Evolutionary conservation across 2,113 vertebrate genomes (phyloP).

Genomic region (Tichodroma muraria): DNA sequence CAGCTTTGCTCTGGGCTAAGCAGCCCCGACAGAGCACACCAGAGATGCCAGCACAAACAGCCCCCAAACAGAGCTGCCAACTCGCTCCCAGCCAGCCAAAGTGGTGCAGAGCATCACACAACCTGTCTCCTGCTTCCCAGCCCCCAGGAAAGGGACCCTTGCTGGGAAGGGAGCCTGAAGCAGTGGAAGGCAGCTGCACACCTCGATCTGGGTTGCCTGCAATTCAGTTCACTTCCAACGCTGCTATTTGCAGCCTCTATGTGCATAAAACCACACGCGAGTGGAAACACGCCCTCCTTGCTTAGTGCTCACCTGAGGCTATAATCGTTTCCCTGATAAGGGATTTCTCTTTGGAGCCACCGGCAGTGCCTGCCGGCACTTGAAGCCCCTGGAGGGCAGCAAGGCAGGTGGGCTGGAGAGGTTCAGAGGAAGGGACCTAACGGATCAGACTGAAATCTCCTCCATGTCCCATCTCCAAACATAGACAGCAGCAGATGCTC

Average conservation of each 20-base stretch:
- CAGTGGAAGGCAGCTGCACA: neutral
- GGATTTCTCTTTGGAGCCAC: neutral
- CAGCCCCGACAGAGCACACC: neutral
- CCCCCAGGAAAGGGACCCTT: neutral
- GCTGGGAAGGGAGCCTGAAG: neutral
- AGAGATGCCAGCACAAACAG: constrained; percentile 32
- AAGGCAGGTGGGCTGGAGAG: neutral
- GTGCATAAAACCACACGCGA: neutral
- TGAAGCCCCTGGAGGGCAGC: neutral
- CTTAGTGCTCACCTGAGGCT: neutral
- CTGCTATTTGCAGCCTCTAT: neutral
- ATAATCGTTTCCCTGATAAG: neutral
- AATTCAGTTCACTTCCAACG: neutral
- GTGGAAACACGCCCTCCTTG: neutral
- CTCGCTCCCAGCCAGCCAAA: neutral
- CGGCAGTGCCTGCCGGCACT: neutral
- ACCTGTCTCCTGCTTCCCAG: neutral
- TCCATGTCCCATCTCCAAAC: constrained; percentile 23
- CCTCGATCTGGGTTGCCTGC: rapidly evolving
- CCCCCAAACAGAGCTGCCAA: neutral
- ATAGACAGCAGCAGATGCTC: constrained; percentile 46
- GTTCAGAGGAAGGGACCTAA: neutral
- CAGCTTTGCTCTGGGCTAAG: constrained; percentile 12
- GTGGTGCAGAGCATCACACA: neutral
- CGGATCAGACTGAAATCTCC: neutral